A percentile compares a stretch with the other conserved stretches of the same genome.
phyloP scores from a whole-genome alignment of 2,113 vertebrate species.

The Larimichthys polyactis region DNA sequence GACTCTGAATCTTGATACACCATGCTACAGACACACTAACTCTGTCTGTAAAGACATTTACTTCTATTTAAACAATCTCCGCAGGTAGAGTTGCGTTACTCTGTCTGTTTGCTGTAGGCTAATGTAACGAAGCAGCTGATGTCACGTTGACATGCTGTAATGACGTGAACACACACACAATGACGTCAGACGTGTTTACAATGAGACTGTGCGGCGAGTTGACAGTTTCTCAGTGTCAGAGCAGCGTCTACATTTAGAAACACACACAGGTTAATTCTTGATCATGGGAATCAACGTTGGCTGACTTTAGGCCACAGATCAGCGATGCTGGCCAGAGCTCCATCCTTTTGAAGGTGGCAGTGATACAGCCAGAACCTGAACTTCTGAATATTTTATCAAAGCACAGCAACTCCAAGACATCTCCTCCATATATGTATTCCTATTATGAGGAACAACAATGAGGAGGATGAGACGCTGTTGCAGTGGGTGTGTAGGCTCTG shows the following conservation, averaged over 20 bases:
- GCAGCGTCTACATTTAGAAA: background rate
- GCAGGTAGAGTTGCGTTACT: background rate
- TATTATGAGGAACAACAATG: background rate
- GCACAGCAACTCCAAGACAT: background rate
- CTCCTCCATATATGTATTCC: background rate
- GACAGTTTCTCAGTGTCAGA: too few relatives aligned
- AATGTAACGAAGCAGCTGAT: conserved; percentile 8
- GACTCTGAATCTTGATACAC: too few relatives aligned
- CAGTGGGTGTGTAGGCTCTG: conserved; percentile 17
- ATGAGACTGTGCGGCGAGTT: too few relatives aligned
- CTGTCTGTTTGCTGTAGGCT: conserved; percentile 1
- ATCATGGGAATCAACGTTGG: background rate
- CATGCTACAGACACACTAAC: too few relatives aligned
- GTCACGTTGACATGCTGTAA: background rate
- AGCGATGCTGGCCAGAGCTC: too few relatives aligned
- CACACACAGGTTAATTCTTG: too few relatives aligned
- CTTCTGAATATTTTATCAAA: background rate
- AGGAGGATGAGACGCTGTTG: conserved; percentile 17
- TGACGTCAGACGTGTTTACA: too few relatives aligned
- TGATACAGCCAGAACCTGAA: background rate
- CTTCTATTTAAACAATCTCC: background rate
- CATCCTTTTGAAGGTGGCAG: background rate
- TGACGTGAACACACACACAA: too few relatives aligned
- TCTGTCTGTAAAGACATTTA: too few relatives aligned
- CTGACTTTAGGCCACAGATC: background rate